Evolutionary conservation across 2,113 vertebrate species (phyloP), one percentile per base, ranked within the genome.

Genomic region (Arizona elegans): DNA sequence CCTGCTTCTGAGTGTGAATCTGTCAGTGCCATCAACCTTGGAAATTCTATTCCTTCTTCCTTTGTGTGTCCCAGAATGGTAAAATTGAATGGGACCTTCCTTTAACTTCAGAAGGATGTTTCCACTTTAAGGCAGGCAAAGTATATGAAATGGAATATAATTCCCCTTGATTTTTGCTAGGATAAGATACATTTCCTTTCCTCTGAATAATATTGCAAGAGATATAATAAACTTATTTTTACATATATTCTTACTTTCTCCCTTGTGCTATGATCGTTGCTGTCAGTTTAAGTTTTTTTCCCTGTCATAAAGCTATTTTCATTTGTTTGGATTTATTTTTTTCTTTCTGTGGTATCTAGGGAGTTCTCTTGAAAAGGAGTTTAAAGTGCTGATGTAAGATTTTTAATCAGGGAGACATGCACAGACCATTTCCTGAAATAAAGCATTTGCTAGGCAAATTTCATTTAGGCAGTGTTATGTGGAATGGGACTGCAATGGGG

Each of bases 311-410:
- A 81, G 6, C 47, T 33, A 29, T 24, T 12, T 9, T 47, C 23
- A 29, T 65, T 81, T 65, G 15, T 54, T 54, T 62, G 47, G 50
- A 19, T 62, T 54, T 87, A 47, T 43, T 87, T 93, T 65, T 92
- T 90, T 43, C 89, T 58, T 4, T 65, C 88, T 65, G n/a, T 86
- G 26, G 10, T 58, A 47, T 58, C 92, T 53, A 1, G 88, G 87
- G 55, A 85, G 88, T 50, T 47, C 38, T 90, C 26, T 85, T 90
- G 24, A 90, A 75, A 58, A 43, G 89, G 62, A 92, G 54, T 53
- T 62, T 65, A 65, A 54, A 90, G 52, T 33, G 53, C 56, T 86
- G 56, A 90, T 87, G 75, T 90, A 89, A 93, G 89, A 87, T 85
- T 90, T 90, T 90, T 93, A 87, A 93, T 90, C 56, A 90, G 56